Percentiles rank a stretch among this genome's conserved stretches.
Conservation (phyloP, 1,140 invertebrate genomes). For the Zaprionus gabonicus region DNA sequence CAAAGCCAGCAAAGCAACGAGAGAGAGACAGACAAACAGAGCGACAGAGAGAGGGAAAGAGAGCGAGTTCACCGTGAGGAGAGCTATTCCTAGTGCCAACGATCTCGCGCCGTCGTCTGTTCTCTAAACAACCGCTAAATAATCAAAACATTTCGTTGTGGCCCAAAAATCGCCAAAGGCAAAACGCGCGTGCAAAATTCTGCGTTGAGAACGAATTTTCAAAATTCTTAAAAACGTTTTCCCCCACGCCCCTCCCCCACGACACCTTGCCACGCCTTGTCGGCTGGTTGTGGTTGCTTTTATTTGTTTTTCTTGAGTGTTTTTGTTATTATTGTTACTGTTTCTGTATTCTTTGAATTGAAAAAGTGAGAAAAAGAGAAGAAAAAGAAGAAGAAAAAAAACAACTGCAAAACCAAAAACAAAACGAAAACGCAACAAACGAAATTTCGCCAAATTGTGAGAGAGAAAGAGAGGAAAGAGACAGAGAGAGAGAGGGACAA, state of each 20-base stretch:
- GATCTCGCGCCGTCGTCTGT: conserved; percentile 14
- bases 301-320: conserved; percentile 32
- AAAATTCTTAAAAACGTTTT: conserved; percentile 34
- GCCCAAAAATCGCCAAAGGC: background rate
- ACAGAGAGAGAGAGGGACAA: background rate
- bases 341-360: conserved; percentile 26
- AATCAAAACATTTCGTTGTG: conserved; percentile 32
- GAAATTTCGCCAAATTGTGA: conserved; percentile 1
- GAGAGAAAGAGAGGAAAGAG: background rate
- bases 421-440: conserved; percentile 8
- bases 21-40: background rate
- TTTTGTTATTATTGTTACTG: conserved; percentile 10
- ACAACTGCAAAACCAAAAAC: conserved; percentile 25
- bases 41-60: background rate
- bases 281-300: conserved; percentile 11
- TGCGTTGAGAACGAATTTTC: conserved; percentile 27
- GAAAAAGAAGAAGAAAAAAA: conserved; percentile 28
- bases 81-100: conserved; percentile 22
- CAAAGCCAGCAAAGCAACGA: conserved; percentile 3
- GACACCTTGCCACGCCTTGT: no score
- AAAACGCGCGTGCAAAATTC: conserved; percentile 38
- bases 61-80: background rate
- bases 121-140: conserved; percentile 27
- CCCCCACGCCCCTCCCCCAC: background rate
- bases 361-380: conserved; percentile 28